Evolutionary conservation across 2,797 vertebrate genomes (phyloP), one percentile per base, ranked within the genome.

Genomic region (Microchirus variegatus): DNA sequence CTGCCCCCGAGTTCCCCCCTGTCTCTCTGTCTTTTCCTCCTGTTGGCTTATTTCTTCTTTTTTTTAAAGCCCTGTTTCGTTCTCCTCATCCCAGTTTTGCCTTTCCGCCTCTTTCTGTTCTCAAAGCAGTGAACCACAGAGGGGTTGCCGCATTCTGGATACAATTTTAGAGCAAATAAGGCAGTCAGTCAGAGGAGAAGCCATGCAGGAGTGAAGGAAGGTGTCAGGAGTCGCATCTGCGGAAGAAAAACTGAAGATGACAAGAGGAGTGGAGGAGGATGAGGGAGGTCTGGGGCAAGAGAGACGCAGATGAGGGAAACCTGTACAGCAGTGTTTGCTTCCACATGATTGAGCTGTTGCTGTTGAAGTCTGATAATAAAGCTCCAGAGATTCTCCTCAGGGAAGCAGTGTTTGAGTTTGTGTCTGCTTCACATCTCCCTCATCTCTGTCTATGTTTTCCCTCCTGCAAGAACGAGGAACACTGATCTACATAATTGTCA

Each of bases 321-420:
- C 53, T 59, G 58, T 56, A 53, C 63, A 62, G 54, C 64, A 65
- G 66, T 68, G 69, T 86, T 85, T 78, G 56, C 66, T 72, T 73
- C 61, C 45, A 68, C 61, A 67, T 42, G 70, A 63, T 37, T 77
- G 70, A 85, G 53, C 66, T 78, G 77, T 68, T 84, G 67, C 57
- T 78, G 58, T 70, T 77, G 72, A 75, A 81, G 75, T 82, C 76
- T 76, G 67, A 49, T 82, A 87, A 86, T 77, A 82, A 83, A 86
- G 56, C 81, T 81, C 80, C 44, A 69, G 72, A 83, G 82, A 86
- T 70, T 49, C 47, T 66, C 53, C 19, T 70, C 47, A 73, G 51
- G 65, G 65, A 68, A 73, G 75, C 56, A 59, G 60, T 71, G 68
- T 69, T 82, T 67, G 58, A 70, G 67, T 68, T 66, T 68, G 45